Percentiles rank a stretch among this genome's conserved stretches.
Evolutionary conservation across 2,888 invertebrate genomes (phyloP).

Genomic region (Thyatira batis): DNA sequence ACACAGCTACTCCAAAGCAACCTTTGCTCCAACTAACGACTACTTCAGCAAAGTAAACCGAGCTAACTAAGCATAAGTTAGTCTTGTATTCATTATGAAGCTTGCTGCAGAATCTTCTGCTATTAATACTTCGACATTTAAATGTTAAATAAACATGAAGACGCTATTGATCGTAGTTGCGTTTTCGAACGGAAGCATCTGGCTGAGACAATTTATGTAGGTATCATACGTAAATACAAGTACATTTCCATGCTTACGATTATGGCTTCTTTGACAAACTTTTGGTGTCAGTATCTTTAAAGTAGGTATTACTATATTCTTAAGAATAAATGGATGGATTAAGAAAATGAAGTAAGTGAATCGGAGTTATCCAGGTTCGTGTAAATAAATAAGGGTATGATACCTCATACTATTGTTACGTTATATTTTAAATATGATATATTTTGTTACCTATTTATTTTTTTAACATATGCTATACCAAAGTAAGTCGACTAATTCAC

Average conservation of each 20-base stretch:
- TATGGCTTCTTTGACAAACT: slow-evolving; percentile 5
- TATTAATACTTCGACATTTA: slow-evolving; percentile 2
- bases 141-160: slow-evolving; percentile 19
- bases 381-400: too few species aligned
- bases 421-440: too few species aligned
- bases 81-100: background rate
- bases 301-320: too few species aligned
- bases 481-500: too few species aligned
- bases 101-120: background rate
- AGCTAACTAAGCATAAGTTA: background rate
- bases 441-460: too few species aligned
- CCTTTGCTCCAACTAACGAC: background rate
- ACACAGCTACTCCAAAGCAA: background rate
- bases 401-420: too few species aligned
- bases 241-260: slow-evolving; percentile 21
- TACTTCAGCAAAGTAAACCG: background rate
- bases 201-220: slow-evolving; percentile 18
- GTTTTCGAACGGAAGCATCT: slow-evolving; percentile 38
- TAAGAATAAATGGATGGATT: too few species aligned
- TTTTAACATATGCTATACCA: too few species aligned
- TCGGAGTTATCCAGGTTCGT: too few species aligned
- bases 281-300: too few species aligned
- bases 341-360: too few species aligned
- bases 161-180: slow-evolving; percentile 26
- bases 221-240: slow-evolving; percentile 10